Conservation (phyloP, 2,888 invertebrate species). For the Acrobasis suavella region DNA sequence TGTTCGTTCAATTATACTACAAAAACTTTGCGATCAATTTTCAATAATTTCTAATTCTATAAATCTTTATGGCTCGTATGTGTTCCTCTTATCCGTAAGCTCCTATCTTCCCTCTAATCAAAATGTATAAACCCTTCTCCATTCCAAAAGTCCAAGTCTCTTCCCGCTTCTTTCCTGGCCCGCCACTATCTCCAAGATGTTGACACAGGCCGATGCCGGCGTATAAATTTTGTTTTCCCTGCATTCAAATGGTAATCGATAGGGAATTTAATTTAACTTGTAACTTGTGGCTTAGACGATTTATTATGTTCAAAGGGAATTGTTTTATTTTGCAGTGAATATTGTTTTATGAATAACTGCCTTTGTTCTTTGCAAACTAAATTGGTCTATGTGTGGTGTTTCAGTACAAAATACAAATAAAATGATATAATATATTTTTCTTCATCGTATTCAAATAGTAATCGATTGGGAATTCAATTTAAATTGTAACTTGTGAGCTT, state of each 20-base stretch:
- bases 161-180: constrained; percentile 1
- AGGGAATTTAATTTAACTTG: constrained; percentile 23
- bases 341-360: neutral
- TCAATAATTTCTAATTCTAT: too few relatives aligned
- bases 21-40: too few relatives aligned
- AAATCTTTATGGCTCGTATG: too few relatives aligned
- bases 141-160: neutral
- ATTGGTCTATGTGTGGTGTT: neutral
- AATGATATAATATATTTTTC: too few relatives aligned
- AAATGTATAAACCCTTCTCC: neutral
- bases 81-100: too few relatives aligned
- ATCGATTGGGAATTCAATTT: too few relatives aligned
- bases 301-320: constrained; percentile 2
- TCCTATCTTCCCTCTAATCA: neutral
- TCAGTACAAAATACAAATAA: too few relatives aligned
- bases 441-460: too few relatives aligned
- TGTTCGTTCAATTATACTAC: too few relatives aligned
- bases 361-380: neutral
- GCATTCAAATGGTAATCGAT: constrained; percentile 33
- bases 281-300: constrained; percentile 11
- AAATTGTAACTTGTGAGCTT: too few relatives aligned
- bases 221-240: constrained; percentile 54
- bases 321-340: neutral
- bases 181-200: constrained; percentile 50
- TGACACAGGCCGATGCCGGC: constrained; percentile 51